Conservation (phyloP, 2,113 vertebrate species). For the Rhodinocichla rosea region DNA sequence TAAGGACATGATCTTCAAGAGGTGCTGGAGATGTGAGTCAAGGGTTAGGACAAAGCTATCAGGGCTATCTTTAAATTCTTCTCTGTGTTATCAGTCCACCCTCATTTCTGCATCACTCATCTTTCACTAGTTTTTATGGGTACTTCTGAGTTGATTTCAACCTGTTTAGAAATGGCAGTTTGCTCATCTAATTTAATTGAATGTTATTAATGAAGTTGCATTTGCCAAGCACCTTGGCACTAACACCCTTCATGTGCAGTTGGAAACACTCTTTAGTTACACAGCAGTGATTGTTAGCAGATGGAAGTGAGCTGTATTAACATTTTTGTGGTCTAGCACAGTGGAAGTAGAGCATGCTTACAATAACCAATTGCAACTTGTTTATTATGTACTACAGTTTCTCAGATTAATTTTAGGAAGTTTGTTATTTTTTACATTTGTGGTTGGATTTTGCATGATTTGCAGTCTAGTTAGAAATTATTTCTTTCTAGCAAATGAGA, state of each 20-base stretch:
- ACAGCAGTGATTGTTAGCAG: slow-evolving; percentile 3
- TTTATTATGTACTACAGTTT: neutral
- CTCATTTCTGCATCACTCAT: neutral
- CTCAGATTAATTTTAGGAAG: neutral
- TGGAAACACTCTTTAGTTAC: neutral
- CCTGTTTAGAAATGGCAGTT: neutral
- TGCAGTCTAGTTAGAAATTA: neutral
- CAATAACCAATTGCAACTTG: neutral
- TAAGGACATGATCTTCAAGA: neutral
- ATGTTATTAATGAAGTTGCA: neutral
- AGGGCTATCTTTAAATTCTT: neutral
- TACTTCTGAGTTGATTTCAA: neutral
- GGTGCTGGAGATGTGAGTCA: neutral
- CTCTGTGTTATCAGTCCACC: neutral
- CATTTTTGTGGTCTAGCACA: neutral
- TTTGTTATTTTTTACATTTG: neutral
- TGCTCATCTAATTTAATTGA: neutral
- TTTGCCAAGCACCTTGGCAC: slow-evolving; percentile 16
- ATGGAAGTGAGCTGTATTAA: neutral
- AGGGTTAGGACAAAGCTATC: neutral
- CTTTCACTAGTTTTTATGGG: neutral
- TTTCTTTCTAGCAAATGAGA: neutral
- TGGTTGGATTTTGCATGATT: neutral
- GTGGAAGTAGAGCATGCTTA: neutral
- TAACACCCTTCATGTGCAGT: neutral